Base-by-base conservation (phyloP, 2,888 invertebrate species). In the Yponomeuta evonymella region DNA sequence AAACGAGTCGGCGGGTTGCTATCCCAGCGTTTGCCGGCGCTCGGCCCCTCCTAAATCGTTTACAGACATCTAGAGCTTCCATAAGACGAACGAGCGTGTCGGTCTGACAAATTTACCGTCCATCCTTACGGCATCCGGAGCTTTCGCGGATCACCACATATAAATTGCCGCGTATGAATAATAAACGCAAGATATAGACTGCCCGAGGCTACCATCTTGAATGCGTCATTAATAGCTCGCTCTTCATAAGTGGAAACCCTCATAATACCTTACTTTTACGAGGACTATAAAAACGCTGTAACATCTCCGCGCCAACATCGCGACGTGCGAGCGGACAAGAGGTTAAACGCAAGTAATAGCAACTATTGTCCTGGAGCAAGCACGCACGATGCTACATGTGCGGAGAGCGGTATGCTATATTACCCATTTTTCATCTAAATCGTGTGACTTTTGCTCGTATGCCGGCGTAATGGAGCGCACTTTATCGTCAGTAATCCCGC, bases 21-120 rank as follows among this genome's bases (percentile, higher is more conserved):
- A 58, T 58, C 15, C n/a, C 48, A 48, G 76, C 79, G 77, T 79
- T 79, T 79, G 86, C 86, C 81, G 82, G 79, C 77, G 77, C 79
- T 82, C 79, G 81, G 82, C 82, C 87, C 87, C 84, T 88, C 90
- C 88, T 91, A 90, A 91, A 91, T 91, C 91, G 88, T 87, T 88
- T 88, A 88, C 58, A 67, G 90, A 88, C 70, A 70, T 89, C 88
- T 85, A 88, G 88, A 88, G 88, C 85, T 85, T 87, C 86, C 86
- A 87, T 81, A 86, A 89, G 90, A 91, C 87, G 86, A 85, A 91
- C 91, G 88, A 84, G 83, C 87, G 83, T 85, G 87, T 87, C 89
- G 80, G 84, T 67, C 86, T 89, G 89, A 90, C 88, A 87, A 90
- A 90, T 90, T 86, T 88, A 88, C 89, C 86, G 86, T 83, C 87